A percentile compares a stretch with the other conserved stretches of the same genome.
Conservation (phyloP, 92 coral and sea anemone genomes). For the Epizoanthus scotinus region DNA sequence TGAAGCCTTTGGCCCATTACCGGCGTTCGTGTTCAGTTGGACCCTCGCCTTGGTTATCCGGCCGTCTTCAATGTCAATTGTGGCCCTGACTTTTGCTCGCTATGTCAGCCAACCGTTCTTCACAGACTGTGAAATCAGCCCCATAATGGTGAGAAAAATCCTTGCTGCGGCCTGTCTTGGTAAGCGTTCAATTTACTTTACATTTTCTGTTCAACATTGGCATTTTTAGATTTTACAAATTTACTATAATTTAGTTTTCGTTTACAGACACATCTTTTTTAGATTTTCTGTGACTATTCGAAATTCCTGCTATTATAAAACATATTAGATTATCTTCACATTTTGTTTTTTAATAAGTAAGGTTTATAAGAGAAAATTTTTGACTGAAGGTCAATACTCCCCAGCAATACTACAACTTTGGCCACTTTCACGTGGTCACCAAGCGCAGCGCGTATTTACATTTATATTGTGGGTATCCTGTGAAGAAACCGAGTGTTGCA, state of each 20-base stretch:
- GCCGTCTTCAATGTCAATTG: slow-evolving; percentile 93
- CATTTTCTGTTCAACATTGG: background rate
- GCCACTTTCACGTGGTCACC: slow-evolving; percentile 15
- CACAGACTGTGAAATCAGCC: slow-evolving; percentile 90
- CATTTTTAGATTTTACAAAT: no score
- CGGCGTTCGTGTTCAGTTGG: slow-evolving; percentile 97
- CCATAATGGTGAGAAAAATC: slow-evolving; percentile 78
- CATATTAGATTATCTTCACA: no score
- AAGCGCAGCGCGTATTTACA: no score
- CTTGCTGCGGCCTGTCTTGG: slow-evolving; percentile 92
- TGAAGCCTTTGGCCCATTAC: slow-evolving; percentile 94
- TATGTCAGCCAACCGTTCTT: slow-evolving; percentile 96
- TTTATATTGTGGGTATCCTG: background rate
- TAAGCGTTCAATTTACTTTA: slow-evolving; percentile 46
- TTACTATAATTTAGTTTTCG: no score
- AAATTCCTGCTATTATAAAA: no score
- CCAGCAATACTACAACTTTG: no score
- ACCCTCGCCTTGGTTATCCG: slow-evolving; percentile 92
- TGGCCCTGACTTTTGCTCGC: slow-evolving; percentile 92
- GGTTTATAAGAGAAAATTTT: background rate
- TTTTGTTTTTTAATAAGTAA: no score
- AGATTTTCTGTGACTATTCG: no score
- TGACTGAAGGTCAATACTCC: background rate
- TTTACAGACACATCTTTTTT: no score
- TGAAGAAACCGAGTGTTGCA: background rate